phyloP scores from a whole-genome alignment of 2,113 vertebrate genomes.

The Gymnobelideus leadbeateri region DNA sequence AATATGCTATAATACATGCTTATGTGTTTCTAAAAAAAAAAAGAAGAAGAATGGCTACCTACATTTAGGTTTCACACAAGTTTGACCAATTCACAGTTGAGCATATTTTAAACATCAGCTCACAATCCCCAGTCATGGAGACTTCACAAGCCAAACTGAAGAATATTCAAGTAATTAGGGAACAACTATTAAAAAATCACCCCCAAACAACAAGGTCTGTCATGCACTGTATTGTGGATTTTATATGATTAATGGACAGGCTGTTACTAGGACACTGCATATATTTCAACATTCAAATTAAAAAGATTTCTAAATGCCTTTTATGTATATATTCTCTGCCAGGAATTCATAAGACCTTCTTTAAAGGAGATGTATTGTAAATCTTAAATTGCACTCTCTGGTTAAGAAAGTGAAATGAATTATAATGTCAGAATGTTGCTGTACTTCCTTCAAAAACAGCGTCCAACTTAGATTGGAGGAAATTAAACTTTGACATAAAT shows the following conservation, averaged over 20 bases:
- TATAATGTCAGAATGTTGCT: not conserved
- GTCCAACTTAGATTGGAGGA: conserved; percentile 12
- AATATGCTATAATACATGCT: not conserved
- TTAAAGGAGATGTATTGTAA: not conserved
- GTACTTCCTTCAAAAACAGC: not conserved
- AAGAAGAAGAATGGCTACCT: not conserved
- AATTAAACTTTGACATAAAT: not conserved
- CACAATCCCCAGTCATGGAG: not conserved
- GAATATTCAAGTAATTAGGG: not conserved
- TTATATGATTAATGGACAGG: conserved; percentile 15
- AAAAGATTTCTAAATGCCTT: conserved; percentile 6
- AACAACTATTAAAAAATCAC: not conserved
- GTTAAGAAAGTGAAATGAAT: conserved; percentile 48
- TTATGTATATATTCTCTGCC: conserved; percentile 3
- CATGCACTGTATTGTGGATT: not conserved
- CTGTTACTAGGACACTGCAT: not conserved
- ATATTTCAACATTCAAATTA: conserved; percentile 48
- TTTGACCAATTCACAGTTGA: not conserved
- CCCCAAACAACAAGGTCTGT: conserved; percentile 34
- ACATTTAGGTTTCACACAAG: not conserved
- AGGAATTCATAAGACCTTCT: conserved; percentile 11
- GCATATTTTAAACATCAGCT: conserved; percentile 5
- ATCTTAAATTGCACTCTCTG: not conserved
- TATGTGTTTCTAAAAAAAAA: not conserved
- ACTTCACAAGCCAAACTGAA: not conserved